phyloP scores from a whole-genome alignment of 2,888 invertebrate genomes.

The Dryomyza anilis region DNA sequence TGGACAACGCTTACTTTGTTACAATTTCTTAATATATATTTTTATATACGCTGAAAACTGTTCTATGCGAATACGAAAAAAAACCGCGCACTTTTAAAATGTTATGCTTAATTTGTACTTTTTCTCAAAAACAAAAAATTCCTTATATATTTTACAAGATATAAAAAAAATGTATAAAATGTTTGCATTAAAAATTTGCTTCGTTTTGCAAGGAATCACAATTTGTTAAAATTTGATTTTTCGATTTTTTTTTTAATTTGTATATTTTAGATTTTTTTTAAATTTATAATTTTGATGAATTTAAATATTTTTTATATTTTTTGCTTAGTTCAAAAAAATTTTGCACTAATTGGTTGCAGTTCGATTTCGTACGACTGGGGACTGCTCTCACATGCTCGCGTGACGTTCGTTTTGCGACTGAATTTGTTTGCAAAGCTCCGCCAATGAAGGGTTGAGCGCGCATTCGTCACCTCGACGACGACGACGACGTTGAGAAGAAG shows the following conservation, averaged over 20 bases:
- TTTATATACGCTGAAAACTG: too few species aligned
- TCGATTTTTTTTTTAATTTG: too few species aligned
- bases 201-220: background rate
- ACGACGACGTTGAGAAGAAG: background rate
- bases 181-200: background rate
- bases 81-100: slow-evolving; percentile 3
- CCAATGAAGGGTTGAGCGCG: slow-evolving; percentile 10
- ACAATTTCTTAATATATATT: background rate
- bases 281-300: too few species aligned
- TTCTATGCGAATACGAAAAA: too few species aligned
- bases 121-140: too few species aligned
- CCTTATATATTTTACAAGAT: background rate
- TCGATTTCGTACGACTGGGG: background rate
- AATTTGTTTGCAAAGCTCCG: slow-evolving; percentile 14
- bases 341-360: slow-evolving; percentile 10
- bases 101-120: too few species aligned
- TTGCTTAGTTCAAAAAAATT: background rate
- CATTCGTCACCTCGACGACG: background rate
- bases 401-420: slow-evolving; percentile 17
- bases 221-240: background rate
- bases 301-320: background rate
- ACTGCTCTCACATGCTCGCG: background rate
- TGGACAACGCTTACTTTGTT: background rate
- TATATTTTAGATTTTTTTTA: too few species aligned
- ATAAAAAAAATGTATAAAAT: slow-evolving; percentile 5